A percentile compares a stretch with the other conserved stretches of the same genome.
Conservation (phyloP, 1,140 invertebrate genomes). For the Cardiocondyla obscurior region DNA sequence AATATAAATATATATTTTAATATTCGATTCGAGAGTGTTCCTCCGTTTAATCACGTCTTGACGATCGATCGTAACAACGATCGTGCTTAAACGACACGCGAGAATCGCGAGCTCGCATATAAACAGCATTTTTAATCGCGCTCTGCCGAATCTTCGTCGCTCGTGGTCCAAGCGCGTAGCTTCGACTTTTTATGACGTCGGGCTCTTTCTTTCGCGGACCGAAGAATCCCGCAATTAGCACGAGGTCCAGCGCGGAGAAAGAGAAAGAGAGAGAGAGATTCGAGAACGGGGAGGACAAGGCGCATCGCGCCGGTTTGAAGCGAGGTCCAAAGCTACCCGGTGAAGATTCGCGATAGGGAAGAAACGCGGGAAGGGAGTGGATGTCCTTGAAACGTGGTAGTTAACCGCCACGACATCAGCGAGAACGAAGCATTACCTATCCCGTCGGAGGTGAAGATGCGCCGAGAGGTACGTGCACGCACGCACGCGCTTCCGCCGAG, state of each 20-base stretch:
- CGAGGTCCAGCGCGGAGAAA: neutral
- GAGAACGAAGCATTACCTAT: conserved; percentile 67
- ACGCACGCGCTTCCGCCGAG: conserved; percentile 15
- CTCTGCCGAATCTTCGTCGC: conserved; percentile 2
- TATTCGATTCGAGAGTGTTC: neutral
- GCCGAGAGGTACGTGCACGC: conserved; percentile 51
- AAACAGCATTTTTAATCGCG: conserved; percentile 38
- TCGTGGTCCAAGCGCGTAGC: conserved; percentile 1
- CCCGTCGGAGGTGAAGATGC: conserved; percentile 39
- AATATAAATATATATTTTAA: neutral
- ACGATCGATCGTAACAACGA: neutral
- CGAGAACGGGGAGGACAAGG: neutral
- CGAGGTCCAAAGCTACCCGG: conserved; percentile 60
- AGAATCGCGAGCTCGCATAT: neutral
- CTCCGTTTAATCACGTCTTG: neutral
- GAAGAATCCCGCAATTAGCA: conserved; percentile 57
- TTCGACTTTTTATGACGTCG: conserved; percentile 26
- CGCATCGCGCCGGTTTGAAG: conserved; percentile 3
- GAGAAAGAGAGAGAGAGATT: no score
- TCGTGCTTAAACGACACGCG: neutral
- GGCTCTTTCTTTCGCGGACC: neutral
- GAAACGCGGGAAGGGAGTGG: conserved; percentile 60
- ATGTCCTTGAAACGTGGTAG: conserved; percentile 77
- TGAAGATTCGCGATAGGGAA: conserved; percentile 60
- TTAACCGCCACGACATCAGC: conserved; percentile 71